Evolutionary conservation across 2,797 vertebrate species (phyloP).

Genomic region (Perdix hodgsoniae): DNA sequence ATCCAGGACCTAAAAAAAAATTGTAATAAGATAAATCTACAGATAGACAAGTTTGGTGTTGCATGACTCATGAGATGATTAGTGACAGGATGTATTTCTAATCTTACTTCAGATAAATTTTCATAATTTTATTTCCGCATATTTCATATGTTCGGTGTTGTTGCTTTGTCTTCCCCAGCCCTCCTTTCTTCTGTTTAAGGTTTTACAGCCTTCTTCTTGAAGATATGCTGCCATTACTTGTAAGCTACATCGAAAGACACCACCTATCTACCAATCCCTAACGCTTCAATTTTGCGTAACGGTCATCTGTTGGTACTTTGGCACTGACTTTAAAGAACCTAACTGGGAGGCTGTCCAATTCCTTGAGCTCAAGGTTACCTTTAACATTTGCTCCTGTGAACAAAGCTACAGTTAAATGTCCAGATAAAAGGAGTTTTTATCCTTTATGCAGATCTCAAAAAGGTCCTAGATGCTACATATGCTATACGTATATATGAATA

Average conservation of each 20-base stretch:
- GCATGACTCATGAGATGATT: not conserved
- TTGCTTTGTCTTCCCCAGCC: not conserved
- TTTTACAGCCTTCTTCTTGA: fast-evolving
- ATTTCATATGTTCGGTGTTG: not conserved
- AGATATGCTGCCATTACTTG: not conserved
- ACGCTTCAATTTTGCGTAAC: not conserved
- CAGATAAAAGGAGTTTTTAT: not conserved
- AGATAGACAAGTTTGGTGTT: not conserved
- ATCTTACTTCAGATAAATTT: not conserved
- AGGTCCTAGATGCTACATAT: not conserved
- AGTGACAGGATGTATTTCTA: not conserved
- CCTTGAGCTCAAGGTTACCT: not conserved
- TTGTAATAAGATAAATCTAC: not conserved
- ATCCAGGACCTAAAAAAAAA: not conserved
- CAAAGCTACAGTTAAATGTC: not conserved
- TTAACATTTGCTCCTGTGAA: not conserved
- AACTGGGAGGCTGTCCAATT: not conserved
- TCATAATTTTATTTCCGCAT: not conserved
- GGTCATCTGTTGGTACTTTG: not conserved
- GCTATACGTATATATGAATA: too few species aligned
- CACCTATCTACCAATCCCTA: not conserved
- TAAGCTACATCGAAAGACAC: not conserved
- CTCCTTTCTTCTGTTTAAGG: not conserved
- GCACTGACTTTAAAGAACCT: not conserved
- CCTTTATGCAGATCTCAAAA: not conserved